These are phyloP conservation scores for Donacobius atricapilla DNA, from an alignment of 2,113 vertebrate genomes.

Conservation along the genomic window DNA sequence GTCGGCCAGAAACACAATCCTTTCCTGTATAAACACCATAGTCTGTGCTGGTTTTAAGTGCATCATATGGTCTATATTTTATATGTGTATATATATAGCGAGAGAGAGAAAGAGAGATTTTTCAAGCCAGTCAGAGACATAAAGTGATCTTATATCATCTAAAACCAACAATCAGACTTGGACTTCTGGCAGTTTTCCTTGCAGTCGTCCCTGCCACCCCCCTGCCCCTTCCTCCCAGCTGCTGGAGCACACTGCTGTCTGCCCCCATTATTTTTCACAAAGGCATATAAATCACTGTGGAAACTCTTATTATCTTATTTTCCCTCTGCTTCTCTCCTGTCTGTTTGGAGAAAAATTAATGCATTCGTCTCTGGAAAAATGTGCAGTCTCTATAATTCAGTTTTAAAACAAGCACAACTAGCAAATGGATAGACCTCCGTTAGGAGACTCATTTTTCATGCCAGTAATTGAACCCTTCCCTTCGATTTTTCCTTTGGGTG, in stretches of 20 bases:
- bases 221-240: background rate
- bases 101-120: constrained; percentile 13
- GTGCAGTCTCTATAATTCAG: constrained; percentile 74
- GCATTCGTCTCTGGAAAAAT: constrained; percentile 70
- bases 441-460: constrained; percentile 75
- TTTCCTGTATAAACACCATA: constrained; percentile 40
- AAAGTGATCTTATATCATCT: constrained; percentile 65
- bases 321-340: constrained; percentile 69
- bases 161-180: constrained; percentile 63
- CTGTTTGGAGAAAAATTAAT: constrained; percentile 76
- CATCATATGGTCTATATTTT: constrained; percentile 44
- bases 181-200: constrained; percentile 56
- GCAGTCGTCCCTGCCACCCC: background rate
- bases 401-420: constrained; percentile 72
- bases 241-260: background rate
- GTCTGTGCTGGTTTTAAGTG: background rate
- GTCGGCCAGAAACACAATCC: constrained; percentile 19
- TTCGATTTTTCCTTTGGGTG: constrained; percentile 72
- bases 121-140: constrained; percentile 60
- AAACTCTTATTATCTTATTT: constrained; percentile 80
- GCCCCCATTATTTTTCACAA: constrained; percentile 67
- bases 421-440: constrained; percentile 62
- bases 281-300: constrained; percentile 76
- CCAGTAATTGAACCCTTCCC: constrained; percentile 73
- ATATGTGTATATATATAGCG: background rate